Conservation (phyloP, 2,113 vertebrate species). For the Hirundichthys speculiger region DNA sequence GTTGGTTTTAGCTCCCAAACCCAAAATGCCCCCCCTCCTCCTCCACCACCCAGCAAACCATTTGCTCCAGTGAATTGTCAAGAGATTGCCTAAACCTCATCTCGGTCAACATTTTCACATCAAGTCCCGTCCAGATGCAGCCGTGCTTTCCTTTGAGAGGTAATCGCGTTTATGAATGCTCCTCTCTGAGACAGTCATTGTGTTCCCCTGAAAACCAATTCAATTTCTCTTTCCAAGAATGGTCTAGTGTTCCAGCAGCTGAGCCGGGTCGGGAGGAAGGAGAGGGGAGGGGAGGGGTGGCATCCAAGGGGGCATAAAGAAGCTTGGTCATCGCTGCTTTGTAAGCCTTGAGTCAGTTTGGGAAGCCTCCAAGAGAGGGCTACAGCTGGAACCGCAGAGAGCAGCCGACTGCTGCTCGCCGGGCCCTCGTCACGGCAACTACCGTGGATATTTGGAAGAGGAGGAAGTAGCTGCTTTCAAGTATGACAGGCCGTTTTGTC, state of each 20-base stretch:
- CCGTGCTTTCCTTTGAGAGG: constrained; percentile 53
- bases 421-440: constrained; percentile 46
- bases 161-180: constrained; percentile 47
- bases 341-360: constrained; percentile 75
- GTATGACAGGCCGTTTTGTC: constrained; percentile 54
- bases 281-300: constrained; percentile 1
- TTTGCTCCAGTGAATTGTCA: constrained; percentile 48
- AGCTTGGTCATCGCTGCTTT: constrained; percentile 68
- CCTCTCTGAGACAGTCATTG: constrained; percentile 50
- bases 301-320: constrained; percentile 59
- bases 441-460: constrained; percentile 35
- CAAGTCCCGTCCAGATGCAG: constrained; percentile 41
- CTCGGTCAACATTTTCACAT: constrained; percentile 19
- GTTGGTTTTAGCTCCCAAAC: constrained; percentile 54
- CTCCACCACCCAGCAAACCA: constrained; percentile 23
- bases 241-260: constrained; percentile 68
- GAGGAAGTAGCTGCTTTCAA: constrained; percentile 49
- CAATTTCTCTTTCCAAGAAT: constrained; percentile 75
- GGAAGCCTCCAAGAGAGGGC: constrained; percentile 66
- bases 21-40: constrained; percentile 28
- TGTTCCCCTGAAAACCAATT: constrained; percentile 67
- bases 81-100: constrained; percentile 31
- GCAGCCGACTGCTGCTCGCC: constrained; percentile 42
- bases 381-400: constrained; percentile 55
- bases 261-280: constrained; percentile 50